Conservation (phyloP, 2,888 invertebrate species). For the Pristionchus maxplancki region DNA sequence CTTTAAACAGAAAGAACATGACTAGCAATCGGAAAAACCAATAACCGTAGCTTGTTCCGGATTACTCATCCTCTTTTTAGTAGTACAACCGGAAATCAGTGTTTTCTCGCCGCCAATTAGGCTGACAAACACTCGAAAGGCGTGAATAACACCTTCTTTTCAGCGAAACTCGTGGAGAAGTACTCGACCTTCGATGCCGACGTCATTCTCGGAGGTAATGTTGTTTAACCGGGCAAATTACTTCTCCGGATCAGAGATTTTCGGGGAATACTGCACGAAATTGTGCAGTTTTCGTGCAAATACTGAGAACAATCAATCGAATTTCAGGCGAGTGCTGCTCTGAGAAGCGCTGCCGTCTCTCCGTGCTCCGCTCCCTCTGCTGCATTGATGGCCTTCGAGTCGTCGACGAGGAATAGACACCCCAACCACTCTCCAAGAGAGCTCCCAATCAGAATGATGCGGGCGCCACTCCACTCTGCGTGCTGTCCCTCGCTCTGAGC, state of each 20-base stretch:
- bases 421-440: not conserved
- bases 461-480: not conserved
- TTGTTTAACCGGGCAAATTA: too few relatives aligned
- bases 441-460: not conserved
- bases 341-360: conserved; percentile 45
- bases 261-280: not conserved
- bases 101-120: not conserved
- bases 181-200: conserved; percentile 11
- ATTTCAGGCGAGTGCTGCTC: conserved; percentile 47
- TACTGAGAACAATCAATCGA: not conserved
- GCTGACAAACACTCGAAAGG: not conserved
- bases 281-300: not conserved
- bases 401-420: not conserved
- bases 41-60: too few relatives aligned
- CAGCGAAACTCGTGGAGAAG: conserved; percentile 31
- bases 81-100: not conserved
- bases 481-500: not conserved
- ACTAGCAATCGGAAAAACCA: too few relatives aligned
- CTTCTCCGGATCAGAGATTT: not conserved
- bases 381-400: conserved; percentile 22
- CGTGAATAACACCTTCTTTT: not conserved
- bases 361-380: conserved; percentile 52
- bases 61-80: not conserved
- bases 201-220: conserved; percentile 24
- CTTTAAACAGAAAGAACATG: too few relatives aligned